phyloP scores from a whole-genome alignment of 1,140 invertebrate genomes.

The Batillaria attramentaria region DNA sequence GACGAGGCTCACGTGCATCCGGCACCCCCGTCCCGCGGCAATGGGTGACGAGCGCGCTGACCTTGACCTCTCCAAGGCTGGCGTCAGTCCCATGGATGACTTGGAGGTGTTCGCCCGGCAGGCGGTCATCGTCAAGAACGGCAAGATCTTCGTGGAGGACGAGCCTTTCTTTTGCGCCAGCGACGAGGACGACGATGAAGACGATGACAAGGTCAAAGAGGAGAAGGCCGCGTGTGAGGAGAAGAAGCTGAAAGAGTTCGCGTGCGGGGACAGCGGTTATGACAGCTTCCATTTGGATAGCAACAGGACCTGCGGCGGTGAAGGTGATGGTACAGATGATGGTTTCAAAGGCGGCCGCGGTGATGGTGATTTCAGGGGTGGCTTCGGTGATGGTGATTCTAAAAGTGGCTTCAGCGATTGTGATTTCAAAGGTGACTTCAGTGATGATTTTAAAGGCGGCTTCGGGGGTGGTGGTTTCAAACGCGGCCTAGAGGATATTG shows the following conservation, averaged over 20 bases:
- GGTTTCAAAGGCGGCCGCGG: not conserved
- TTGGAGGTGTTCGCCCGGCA: slow-evolving; percentile 34
- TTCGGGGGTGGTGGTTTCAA: not conserved
- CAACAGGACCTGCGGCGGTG: not conserved
- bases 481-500: not conserved
- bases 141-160: slow-evolving; percentile 41
- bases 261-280: not conserved
- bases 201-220: slow-evolving; percentile 7
- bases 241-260: not conserved
- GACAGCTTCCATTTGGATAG: not conserved
- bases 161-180: slow-evolving; percentile 39
- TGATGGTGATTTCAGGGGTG: not conserved
- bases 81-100: slow-evolving; percentile 30
- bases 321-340: not conserved
- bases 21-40: no score
- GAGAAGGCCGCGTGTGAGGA: not conserved
- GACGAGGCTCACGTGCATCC: no score
- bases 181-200: slow-evolving; percentile 20
- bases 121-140: slow-evolving; percentile 45
- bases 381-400: no score
- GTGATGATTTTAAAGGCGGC: no score
- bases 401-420: not conserved
- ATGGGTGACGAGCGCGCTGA: no score
- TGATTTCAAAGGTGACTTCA: not conserved
- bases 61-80: no score